Conservation (phyloP, 2,888 invertebrate genomes). For the Chelonus formosanus region DNA sequence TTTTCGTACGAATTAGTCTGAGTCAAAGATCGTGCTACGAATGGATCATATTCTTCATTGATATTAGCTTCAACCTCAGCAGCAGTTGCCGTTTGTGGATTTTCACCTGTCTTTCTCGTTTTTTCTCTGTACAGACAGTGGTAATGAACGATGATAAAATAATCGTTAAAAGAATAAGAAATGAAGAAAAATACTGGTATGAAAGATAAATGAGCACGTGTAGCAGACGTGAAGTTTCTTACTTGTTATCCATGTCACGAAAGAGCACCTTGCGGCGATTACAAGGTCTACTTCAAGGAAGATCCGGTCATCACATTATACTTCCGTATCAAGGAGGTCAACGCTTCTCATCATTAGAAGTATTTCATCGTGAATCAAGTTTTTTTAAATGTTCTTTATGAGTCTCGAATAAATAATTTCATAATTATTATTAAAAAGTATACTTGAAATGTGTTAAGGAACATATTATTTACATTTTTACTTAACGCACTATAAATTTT, state of each 20-base stretch:
- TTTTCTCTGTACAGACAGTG: neutral
- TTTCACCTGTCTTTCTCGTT: neutral
- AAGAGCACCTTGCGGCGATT: constrained; percentile 10
- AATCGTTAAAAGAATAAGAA: constrained; percentile 4
- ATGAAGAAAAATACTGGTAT: constrained; percentile 2
- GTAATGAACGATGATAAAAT: neutral
- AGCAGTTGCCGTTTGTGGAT: neutral
- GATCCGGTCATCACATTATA: constrained; percentile 16
- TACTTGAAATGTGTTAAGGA: too few relatives aligned
- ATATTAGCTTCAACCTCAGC: constrained; percentile 15
- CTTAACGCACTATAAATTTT: neutral
- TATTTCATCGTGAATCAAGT: neutral
- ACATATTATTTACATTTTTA: neutral
- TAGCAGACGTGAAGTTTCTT: constrained; percentile 2
- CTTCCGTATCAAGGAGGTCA: constrained; percentile 16
- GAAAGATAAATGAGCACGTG: neutral
- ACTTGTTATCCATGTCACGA: constrained; percentile 27
- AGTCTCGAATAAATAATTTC: neutral
- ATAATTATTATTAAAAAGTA: neutral
- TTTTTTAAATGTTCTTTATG: too few relatives aligned
- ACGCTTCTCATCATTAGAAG: neutral
- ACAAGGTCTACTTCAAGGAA: constrained; percentile 26
- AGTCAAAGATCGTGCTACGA: constrained; percentile 18
- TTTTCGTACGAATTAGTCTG: constrained; percentile 25
- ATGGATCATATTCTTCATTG: constrained; percentile 24